Evolutionary conservation across 2,888 invertebrate genomes (phyloP), one percentile per base, ranked within the genome.

Genomic region (Papilio demoleus): DNA sequence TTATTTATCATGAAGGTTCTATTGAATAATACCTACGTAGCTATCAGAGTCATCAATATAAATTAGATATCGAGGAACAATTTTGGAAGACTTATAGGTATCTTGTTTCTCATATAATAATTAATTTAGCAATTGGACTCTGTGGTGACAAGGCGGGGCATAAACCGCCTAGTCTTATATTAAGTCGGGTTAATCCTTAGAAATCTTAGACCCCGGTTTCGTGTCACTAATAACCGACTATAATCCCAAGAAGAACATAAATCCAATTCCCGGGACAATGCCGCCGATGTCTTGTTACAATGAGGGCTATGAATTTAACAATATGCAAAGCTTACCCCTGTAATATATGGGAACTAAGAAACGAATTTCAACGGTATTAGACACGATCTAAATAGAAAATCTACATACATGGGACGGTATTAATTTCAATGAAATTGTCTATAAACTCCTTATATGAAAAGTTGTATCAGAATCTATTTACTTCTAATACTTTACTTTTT

Each of bases 221-320:
- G 61, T 61, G 69, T 66, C 65, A 58, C 65, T 70, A 65, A 70
- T 70, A 70, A 70, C 61, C 47, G 65, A 31, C 69, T 65, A 69
- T 69, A 62, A 70, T 70, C 65, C 65, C 65, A 34, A 19, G 45
- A 53, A 62, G 69, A 62, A 65, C 65, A 70, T 70, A 65, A 70
- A 70, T 70, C 58, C 61, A 61, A 66, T 62, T 70, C 65, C 65
- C 65, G 24, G 65, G 42, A 65, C 65, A 61, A 69, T 65, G 34
- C 65, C 68, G 60, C 31, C 38, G 56, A 65, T 42, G 56, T 38
- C 53, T 36, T 61, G 50, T 42, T 61, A 61, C 38, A 65, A 45
- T 50, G 36, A n/a, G 38, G 47, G 47, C 27, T 24, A 63, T 45
- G 45, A 58, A 59, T 64, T 22, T 64, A 68, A 68, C 64, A 64